Evolutionary conservation across 2,113 vertebrate genomes (phyloP).

Genomic region (Pleuronectes platessa): DNA sequence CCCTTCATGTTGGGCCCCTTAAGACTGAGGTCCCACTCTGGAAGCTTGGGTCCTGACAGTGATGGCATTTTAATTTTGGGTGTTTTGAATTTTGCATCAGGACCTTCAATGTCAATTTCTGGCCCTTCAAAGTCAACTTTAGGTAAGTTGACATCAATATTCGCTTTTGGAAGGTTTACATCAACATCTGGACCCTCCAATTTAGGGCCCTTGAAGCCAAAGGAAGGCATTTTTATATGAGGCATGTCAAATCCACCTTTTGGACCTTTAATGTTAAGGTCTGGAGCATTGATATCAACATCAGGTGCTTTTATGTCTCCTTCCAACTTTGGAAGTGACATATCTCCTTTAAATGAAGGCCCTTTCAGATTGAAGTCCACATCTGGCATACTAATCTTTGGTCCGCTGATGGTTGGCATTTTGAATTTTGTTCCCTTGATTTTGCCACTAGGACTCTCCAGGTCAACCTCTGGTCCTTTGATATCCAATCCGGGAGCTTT

Average conservation of each 20-base stretch:
- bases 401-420: constrained; percentile 22
- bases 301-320: constrained; percentile 62
- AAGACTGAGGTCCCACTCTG: constrained; percentile 14
- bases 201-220: constrained; percentile 16
- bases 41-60: constrained; percentile 7
- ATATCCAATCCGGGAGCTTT: not conserved
- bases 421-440: constrained; percentile 64
- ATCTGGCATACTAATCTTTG: constrained; percentile 38
- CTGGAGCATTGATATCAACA: constrained; percentile 1
- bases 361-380: constrained; percentile 80
- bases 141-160: not conserved
- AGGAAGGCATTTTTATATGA: constrained; percentile 13
- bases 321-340: constrained; percentile 58
- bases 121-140: not conserved
- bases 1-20: constrained; percentile 20
- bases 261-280: constrained; percentile 16
- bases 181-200: constrained; percentile 28
- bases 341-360: constrained; percentile 69
- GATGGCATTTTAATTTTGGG: constrained; percentile 26
- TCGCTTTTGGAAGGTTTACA: constrained; percentile 43
- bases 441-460: constrained; percentile 32
- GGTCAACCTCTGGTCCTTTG: not conserved
- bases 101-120: constrained; percentile 1
- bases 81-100: constrained; percentile 12
- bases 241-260: not conserved